Evolutionary conservation across 1,140 invertebrate species (phyloP), one percentile per base, ranked within the genome.

Genomic region (Aphelenchoides avenae): DNA sequence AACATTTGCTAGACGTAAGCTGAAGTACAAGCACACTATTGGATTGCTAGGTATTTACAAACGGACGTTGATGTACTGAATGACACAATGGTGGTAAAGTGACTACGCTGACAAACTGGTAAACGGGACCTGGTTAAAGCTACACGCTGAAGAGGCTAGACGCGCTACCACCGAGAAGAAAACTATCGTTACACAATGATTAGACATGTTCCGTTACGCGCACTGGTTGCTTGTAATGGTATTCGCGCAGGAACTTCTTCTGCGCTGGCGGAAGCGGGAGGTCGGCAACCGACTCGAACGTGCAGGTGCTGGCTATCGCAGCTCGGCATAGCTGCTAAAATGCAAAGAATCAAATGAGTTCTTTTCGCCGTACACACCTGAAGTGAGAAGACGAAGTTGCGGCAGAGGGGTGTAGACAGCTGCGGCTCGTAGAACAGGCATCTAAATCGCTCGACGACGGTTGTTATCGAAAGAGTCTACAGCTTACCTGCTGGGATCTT

Each of bases 341-440:
- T 3, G 86, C 84, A 80, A 95, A 95, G 26, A 30, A 7, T 5
- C 50, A 15, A 26, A 54, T 6, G n/a, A 22, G 24, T 24, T 13
- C n/a, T n/a, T n/a, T n/a, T 6, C 11, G 31, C 24, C n/a, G 42
- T 18, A 54, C 36, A 34, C 55, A 68, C 60, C 64, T 80, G 77
- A 24, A 81, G 68, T 5, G 77, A 76, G 56, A 81, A 80, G 11
- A 75, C 73, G 52, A 74, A 74, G 22, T 62, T 78, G 20, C 80
- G 82, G 75, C 90, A 86, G 57, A 96, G 81, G 3, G 92, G 92
- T 68, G 87, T 86, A 1, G 90, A 94, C 26, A 97, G 82, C 86
- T 93, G 91, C 20, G 92, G 93, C 79, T 97, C 93, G 78, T 96
- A 97, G 80, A 95, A 96, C 89, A 97, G 93, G 75, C 92, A 94